These are phyloP conservation scores for Cylindroiulus punctatus DNA, from an alignment of 2,888 invertebrate genomes.

Conservation along the genomic window DNA sequence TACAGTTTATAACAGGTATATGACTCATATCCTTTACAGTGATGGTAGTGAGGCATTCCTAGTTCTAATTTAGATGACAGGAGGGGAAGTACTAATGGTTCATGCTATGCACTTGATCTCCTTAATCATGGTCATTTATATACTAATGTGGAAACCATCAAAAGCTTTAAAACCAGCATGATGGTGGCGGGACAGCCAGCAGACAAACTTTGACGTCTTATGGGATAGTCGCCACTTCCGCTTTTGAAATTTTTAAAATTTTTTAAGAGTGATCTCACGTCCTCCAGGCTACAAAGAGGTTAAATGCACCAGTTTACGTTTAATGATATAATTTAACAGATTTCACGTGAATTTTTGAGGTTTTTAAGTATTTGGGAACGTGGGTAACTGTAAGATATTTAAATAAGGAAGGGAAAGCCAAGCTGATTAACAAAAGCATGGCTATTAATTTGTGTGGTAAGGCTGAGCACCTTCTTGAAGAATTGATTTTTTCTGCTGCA, in stretches of 20 bases:
- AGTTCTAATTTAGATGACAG: constrained; percentile 11
- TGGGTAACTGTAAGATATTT: too few species aligned
- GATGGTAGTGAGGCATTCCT: neutral
- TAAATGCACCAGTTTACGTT: neutral
- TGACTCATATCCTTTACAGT: constrained; percentile 33
- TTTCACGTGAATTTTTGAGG: neutral
- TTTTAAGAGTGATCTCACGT: neutral
- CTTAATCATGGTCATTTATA: constrained; percentile 19
- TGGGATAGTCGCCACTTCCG: constrained; percentile 15
- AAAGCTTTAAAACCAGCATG: neutral
- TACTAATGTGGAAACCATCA: constrained; percentile 2
- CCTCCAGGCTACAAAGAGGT: neutral
- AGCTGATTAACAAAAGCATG: too few species aligned
- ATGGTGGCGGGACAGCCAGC: neutral
- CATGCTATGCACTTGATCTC: neutral
- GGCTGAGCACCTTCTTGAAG: too few species aligned
- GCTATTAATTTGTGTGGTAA: too few species aligned
- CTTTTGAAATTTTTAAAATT: neutral
- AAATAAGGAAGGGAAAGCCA: too few species aligned
- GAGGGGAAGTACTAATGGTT: neutral
- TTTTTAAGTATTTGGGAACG: too few species aligned
- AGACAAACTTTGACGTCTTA: constrained; percentile 19
- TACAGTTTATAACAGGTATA: neutral
- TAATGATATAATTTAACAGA: too few species aligned
- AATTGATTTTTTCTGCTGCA: too few species aligned